Base-by-base conservation (phyloP, 2,797 vertebrate species). In the Cygnus olor region DNA sequence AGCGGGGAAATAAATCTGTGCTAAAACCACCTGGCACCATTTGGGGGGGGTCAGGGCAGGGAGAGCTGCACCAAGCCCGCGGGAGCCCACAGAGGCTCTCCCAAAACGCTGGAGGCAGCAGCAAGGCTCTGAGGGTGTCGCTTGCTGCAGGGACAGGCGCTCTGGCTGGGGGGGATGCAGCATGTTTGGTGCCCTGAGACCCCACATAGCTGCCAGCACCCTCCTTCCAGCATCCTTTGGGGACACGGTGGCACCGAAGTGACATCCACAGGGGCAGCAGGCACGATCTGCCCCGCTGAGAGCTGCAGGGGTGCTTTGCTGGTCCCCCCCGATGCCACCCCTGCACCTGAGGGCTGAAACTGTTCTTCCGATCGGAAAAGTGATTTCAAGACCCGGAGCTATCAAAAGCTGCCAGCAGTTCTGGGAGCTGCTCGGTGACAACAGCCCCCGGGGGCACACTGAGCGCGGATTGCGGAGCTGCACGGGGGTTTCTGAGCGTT, bases 401-500 rank as follows among this genome's bases (percentile, higher is more conserved):
- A 10, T 9, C 4, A 3, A 74, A 51, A 70, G 79, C n/a, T 65
- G 49, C 36, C 70, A 44, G 78, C 19, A 76, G 54, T 27, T 51
- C 28, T 42, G 54, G 60, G 19, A 61, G 30, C 32, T 51, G 68
- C 42, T 30, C 1, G 2, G 57, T 74, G 93, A 36, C 30, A 64
- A 6, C 0, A 1, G 51, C 54, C 83, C n/a, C 2, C 0, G 0
- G 28, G 21, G 36, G 53, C 4, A 2, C 36, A 7, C 0, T 2
- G 76, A 20, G 54, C 6, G 11, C 17, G 30, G 3, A 28, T 47
- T 5, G 9, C 47, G 38, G 47, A 42, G 10, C 11, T 12, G 1
- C 0, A 1, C 0, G 0, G 65, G 53, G 36, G 24, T 17, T 63
- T 38, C 60, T 9, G 11, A 34, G 9, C 5, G 0, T 0, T 2